Conservation (phyloP, 1,140 invertebrate genomes). For the Drosophila arawakana region DNA sequence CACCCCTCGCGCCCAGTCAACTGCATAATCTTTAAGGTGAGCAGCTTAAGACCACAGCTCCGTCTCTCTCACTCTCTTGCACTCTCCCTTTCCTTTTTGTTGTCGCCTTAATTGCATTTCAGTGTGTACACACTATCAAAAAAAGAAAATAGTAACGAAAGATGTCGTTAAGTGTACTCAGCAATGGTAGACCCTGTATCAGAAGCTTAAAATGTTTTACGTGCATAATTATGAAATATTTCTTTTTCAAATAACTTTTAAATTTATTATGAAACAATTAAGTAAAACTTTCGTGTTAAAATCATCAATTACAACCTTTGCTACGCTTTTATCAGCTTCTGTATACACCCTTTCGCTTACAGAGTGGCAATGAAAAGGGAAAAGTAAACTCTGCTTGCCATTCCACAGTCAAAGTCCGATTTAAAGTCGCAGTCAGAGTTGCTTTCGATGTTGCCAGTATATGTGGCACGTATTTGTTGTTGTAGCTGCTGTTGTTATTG, state of each 20-base stretch:
- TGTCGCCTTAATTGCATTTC: constrained; percentile 62
- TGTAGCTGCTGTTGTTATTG: constrained; percentile 31
- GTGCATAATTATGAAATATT: too few species aligned
- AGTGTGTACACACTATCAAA: constrained; percentile 31
- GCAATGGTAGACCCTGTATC: too few species aligned
- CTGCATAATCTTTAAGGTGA: constrained; percentile 58
- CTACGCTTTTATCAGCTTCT: too few species aligned
- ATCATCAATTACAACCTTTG: too few species aligned
- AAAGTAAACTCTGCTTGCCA: constrained; percentile 1
- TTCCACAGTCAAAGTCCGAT: not conserved
- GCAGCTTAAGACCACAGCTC: constrained; percentile 26
- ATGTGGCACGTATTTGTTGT: not conserved
- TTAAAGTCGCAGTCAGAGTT: not conserved
- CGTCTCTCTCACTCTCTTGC: not conserved
- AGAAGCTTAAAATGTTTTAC: too few species aligned
- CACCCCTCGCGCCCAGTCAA: constrained; percentile 23
- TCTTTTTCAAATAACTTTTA: too few species aligned
- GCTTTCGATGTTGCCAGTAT: constrained; percentile 9
- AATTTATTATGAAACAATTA: too few species aligned
- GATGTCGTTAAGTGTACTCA: too few species aligned
- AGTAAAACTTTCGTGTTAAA: too few species aligned
- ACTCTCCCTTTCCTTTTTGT: not conserved
- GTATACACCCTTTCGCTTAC: too few species aligned
- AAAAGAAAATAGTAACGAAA: too few species aligned
- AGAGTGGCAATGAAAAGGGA: not conserved